phyloP scores from a whole-genome alignment of 2,113 vertebrate species.

The Ursus arctos region DNA sequence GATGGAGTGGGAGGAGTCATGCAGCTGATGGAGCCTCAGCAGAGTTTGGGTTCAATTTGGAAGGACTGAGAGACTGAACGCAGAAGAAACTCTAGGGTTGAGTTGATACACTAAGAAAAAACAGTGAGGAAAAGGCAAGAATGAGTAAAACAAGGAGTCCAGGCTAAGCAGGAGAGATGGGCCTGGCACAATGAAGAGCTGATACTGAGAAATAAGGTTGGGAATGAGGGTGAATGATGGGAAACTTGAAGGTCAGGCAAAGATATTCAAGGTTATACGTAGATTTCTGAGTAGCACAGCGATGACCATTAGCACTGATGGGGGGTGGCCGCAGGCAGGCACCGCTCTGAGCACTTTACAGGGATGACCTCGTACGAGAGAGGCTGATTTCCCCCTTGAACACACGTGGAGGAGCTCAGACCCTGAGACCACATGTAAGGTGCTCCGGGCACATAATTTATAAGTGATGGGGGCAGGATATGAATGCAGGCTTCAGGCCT shows the following conservation, averaged over 20 bases:
- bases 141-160: background rate
- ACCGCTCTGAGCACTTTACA: background rate
- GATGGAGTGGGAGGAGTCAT: background rate
- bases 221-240: background rate
- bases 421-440: background rate
- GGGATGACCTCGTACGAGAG: background rate
- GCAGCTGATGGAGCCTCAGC: background rate
- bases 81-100: background rate
- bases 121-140: background rate
- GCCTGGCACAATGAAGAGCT: background rate
- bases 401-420: background rate
- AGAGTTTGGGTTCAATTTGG: background rate
- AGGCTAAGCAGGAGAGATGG: background rate
- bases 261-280: fast-evolving
- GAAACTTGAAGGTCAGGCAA: background rate
- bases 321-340: background rate
- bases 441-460: background rate
- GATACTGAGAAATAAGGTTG: background rate
- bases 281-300: background rate
- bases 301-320: background rate
- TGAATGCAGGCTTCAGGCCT: background rate
- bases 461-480: background rate
- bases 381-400: background rate
- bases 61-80: background rate
- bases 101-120: background rate